Base-by-base conservation (phyloP, 2,888 invertebrate genomes). In the Xanthia togata region DNA sequence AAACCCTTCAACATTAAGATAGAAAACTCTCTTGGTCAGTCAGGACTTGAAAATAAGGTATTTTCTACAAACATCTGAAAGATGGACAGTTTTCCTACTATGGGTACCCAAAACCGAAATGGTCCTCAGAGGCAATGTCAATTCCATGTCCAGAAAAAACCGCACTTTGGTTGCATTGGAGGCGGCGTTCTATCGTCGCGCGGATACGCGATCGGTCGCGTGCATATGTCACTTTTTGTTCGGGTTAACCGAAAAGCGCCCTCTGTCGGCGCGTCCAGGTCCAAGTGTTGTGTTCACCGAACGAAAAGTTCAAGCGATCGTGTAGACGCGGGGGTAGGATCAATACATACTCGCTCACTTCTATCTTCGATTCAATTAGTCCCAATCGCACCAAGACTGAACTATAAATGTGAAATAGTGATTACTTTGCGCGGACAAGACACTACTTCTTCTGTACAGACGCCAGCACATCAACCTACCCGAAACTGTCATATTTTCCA, bases 341-440 rank as follows among this genome's bases (percentile, higher is more conserved):
- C 47, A n/a, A 20, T 20, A n/a, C 8, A 17, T n/a, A 17, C n/a
- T 44, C 12, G n/a, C 8, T 17, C 0, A 31, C 14, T 44, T 0
- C 23, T 68, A 38, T 59, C 23, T 38, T 35, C 17, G 14, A 35
- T 70, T 70, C 20, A 31, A 41, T 72, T 11, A 70, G 38, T 50
- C 14, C n/a, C 31, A 55, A 57, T 20, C n/a, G 35, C n/a, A 23
- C 23, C 17, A 47, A 47, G 47, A 0, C 31, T 65, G 14, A 31
- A 31, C 47, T 31, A 67, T 26, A 26, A 44, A 44, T 26, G 20
- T 26, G 20, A 26, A 44, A 44, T 12, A 20, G 65, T 65, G 26
- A 23, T 63, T 17, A 31, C 44, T 65, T 26, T 12, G 6, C 20
- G 26, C 12, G 26, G 12, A 17, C 20, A 5, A 26, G 12, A 35